Conservation (phyloP, 2,797 vertebrate genomes). For the Nothura maculosa region DNA sequence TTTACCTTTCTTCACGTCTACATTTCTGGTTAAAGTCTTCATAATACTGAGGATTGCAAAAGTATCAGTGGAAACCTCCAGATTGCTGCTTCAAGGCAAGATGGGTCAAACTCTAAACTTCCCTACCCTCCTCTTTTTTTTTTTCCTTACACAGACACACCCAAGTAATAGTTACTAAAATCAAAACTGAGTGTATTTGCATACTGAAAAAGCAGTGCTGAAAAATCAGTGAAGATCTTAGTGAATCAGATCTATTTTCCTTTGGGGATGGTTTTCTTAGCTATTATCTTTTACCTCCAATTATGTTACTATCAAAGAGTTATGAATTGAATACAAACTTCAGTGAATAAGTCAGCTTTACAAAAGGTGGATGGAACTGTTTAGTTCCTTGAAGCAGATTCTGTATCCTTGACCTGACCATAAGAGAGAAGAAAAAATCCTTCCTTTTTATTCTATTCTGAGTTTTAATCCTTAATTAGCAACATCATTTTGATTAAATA, state of each 20-base stretch:
- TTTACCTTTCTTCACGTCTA: not conserved
- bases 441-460: conserved; percentile 71
- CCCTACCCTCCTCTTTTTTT: not conserved
- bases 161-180: not conserved
- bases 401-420: conserved; percentile 79
- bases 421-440: conserved; percentile 61
- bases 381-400: conserved; percentile 66
- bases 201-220: conserved; percentile 25
- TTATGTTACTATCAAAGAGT: conserved; percentile 70
- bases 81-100: not conserved
- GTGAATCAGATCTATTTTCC: conserved; percentile 8
- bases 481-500: conserved; percentile 85
- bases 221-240: conserved; percentile 26
- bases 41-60: not conserved
- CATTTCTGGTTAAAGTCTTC: not conserved
- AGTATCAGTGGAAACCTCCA: not conserved
- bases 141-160: not conserved
- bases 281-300: conserved; percentile 27
- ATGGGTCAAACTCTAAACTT: not conserved
- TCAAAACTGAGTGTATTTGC: conserved; percentile 19
- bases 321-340: conserved; percentile 74
- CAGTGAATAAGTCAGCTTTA: conserved; percentile 71
- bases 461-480: conserved; percentile 87
- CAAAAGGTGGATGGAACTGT: conserved; percentile 62
- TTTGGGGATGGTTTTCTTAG: conserved; percentile 9